Percentiles rank a stretch among this genome's conserved stretches.
phyloP scores from a whole-genome alignment of 2,797 vertebrate species.

The Pagetopsis macropterus region DNA sequence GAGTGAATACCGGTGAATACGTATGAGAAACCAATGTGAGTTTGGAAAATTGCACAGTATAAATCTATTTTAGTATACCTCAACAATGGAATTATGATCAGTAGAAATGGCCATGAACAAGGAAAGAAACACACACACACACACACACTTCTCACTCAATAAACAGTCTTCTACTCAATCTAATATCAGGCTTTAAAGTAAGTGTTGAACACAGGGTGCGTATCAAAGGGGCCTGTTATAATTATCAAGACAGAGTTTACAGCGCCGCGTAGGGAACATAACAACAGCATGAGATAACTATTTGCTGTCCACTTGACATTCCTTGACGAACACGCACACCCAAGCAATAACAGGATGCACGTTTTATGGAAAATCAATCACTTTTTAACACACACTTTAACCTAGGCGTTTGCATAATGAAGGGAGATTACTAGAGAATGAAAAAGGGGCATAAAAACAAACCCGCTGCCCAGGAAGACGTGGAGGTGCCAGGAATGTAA shows the following conservation, averaged over 20 bases:
- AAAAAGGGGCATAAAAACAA: constrained; percentile 63
- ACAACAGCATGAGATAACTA: constrained; percentile 81
- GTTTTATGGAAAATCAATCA: constrained; percentile 54
- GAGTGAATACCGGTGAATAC: no score
- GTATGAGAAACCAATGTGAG: no score
- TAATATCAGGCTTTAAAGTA: constrained; percentile 64
- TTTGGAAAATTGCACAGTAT: no score
- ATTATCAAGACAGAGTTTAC: constrained; percentile 70
- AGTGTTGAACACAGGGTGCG: constrained; percentile 52
- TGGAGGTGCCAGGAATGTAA: constrained; percentile 70
- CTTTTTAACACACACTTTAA: constrained; percentile 60
- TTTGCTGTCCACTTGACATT: constrained; percentile 80
- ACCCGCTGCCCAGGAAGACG: constrained; percentile 39
- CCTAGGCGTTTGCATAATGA: constrained; percentile 58
- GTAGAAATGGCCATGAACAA: constrained; percentile 13
- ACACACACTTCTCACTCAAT: constrained; percentile 70
- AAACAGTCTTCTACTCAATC: constrained; percentile 55
- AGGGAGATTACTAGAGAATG: constrained; percentile 47
- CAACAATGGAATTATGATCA: no score
- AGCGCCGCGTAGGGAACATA: constrained; percentile 70
- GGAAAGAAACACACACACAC: constrained; percentile 22
- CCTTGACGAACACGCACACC: constrained; percentile 66
- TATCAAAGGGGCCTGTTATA: constrained; percentile 64
- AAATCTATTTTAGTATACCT: no score
- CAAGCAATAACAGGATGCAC: constrained; percentile 69